Base-by-base conservation (phyloP, 2,888 invertebrate species). In the Agonum fuliginosum region DNA sequence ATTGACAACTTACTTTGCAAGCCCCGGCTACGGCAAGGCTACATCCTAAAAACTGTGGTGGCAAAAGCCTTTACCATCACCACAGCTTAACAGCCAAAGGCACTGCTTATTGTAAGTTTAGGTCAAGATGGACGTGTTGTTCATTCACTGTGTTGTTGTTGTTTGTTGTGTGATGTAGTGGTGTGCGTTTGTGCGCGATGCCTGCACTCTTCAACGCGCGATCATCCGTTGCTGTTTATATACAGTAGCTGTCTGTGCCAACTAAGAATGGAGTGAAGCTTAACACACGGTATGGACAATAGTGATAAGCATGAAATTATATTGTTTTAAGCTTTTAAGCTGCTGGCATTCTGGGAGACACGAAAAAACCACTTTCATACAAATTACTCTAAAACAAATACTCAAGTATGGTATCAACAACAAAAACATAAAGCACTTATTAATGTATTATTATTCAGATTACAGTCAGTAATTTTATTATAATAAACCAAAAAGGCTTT, bases 41-140 rank as follows among this genome's bases (percentile, higher is more conserved):
- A 62, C 27, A 30, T 30, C 58, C 46, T 46, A 46, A 46, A 46
- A 67, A 67, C 75, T 75, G 75, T 75, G 75, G 75, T 67, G 75
- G 67, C 67, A 75, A 46, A 73, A 75, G 75, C 75, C 48, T 67
- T 46, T 46, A 75, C 75, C 75, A 54, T 67, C 75, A 75, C 75
- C 75, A 75, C 75, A 75, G 75, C 67, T 62, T 62, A 62, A 62
- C 58, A 62, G 58, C 58, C 58, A 62, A 58, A 62, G 58, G 58
- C 58, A 62, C 58, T 62, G 58, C 30, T 62, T 62, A 62, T 62
- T 62, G 58, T 62, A 62, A 62, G 58, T 62, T 27, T 62, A 62
- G 58, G 27, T 27, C 58, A 14, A 62, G 58, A 62, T 62, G 58
- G 58, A 62, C 58, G 58, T 62, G 58, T 62, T 43, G 48, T 30